Evolutionary conservation across 1,140 invertebrate genomes (phyloP).

Genomic region (Hermatobates lingyangjiaoensis): DNA sequence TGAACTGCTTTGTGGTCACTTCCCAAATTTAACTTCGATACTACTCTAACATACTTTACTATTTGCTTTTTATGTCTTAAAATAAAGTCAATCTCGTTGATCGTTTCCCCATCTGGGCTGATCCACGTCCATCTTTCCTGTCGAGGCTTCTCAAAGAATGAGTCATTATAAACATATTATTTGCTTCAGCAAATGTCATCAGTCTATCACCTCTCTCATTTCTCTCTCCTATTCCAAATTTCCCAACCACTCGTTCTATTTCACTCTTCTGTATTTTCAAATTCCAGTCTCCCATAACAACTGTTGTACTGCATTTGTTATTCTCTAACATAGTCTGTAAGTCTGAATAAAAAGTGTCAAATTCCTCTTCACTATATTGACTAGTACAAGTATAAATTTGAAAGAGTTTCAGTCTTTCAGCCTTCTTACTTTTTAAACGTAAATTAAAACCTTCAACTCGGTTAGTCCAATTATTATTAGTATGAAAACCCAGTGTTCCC

Average conservation of each 20-base stretch:
- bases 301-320: not conserved
- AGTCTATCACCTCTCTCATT: not conserved
- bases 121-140: slow-evolving; percentile 1
- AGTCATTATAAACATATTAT: not conserved
- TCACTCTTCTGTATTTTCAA: not conserved
- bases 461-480: not conserved
- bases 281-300: not conserved
- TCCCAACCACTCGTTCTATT: not conserved
- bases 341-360: not conserved
- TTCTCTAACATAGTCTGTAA: not conserved
- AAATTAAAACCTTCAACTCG: not conserved
- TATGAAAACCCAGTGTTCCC: not conserved
- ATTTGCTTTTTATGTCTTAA: not conserved
- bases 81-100: slow-evolving; percentile 3
- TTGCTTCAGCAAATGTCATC: not conserved
- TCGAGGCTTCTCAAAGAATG: slow-evolving; percentile 1
- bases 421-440: too few species aligned
- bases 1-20: slow-evolving; percentile 2
- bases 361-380: too few species aligned
- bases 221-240: not conserved
- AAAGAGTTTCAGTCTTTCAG: too few species aligned
- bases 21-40: not conserved
- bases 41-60: not conserved
- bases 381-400: too few species aligned
- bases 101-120: not conserved